Conservation (phyloP, 2,797 vertebrate species). For the Pangasius sanitwongsei region DNA sequence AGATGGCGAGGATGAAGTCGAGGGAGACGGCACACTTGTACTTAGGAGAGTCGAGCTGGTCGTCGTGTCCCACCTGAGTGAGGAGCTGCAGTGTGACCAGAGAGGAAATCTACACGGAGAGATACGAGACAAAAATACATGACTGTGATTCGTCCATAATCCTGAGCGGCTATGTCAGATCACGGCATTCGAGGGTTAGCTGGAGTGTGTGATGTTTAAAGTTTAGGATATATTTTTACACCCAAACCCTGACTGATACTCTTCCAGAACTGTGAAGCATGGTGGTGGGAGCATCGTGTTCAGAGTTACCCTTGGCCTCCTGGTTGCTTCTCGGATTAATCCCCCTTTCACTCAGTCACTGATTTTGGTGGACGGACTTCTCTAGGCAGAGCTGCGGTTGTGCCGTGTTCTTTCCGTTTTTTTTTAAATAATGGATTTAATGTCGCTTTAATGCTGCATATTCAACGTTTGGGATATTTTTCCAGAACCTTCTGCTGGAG, state of each 20-base stretch:
- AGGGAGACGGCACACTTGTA: slow-evolving; percentile 94
- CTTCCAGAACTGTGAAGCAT: background rate
- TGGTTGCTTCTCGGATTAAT: background rate
- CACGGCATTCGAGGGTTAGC: background rate
- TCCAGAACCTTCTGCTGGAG: background rate
- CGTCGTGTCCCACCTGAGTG: slow-evolving; percentile 82
- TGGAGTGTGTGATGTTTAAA: too few species aligned
- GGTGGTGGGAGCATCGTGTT: background rate
- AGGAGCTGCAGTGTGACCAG: slow-evolving; percentile 87
- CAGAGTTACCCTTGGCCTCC: background rate
- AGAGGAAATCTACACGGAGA: slow-evolving; percentile 73
- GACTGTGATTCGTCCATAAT: too few species aligned
- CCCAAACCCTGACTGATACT: background rate
- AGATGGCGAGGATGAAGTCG: slow-evolving; percentile 89
- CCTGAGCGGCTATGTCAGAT: background rate
- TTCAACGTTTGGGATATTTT: background rate
- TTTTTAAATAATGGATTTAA: background rate
- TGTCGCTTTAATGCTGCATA: background rate
- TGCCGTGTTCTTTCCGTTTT: too few species aligned
- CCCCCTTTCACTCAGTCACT: too few species aligned
- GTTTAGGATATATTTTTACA: background rate
- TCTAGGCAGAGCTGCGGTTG: too few species aligned
- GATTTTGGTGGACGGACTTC: too few species aligned
- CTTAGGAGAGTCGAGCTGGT: slow-evolving; percentile 91
- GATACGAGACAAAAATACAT: background rate